Base-by-base conservation (phyloP, 2,888 invertebrate genomes). In the Chrysolina oricalcia region DNA sequence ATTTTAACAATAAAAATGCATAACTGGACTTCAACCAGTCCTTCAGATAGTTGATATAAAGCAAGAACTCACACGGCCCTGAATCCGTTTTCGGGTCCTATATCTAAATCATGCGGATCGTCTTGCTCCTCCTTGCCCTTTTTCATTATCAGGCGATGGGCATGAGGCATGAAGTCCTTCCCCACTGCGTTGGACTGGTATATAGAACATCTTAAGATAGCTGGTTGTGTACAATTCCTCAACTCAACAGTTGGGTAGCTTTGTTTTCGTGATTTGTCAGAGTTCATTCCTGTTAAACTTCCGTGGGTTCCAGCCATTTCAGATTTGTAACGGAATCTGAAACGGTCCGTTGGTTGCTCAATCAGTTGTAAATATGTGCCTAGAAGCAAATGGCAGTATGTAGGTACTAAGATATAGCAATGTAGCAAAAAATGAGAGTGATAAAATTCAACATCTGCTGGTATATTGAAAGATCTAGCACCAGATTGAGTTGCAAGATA, bases 271-370 rank as follows among this genome's bases (percentile, higher is more conserved):
- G 89, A 91, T 15, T 90, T 89, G 35, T 91, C 90, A 2, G 90
- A 90, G n/a, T 90, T 91, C 72, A 91, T 91, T 0, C 95, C 95
- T 17, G 92, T 91, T 6, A 96, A 89, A 80, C 94, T 94, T 0
- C 96, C 96, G 88, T 96, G 96, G 0, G 95, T 95, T 0, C 96
- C 96, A 72, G 93, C 92, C 96, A 96, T 96, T 90, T 96, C 96
- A 48, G 96, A 95, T 86, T 93, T 94, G 85, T 96, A 96, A 1
- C 96, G 91, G 86, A 96, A 96, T 70, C 96, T 90, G 86, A 96
- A 96, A 87, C 94, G 94, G 62, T 94, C 93, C 23, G 93, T 92
- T 0, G 96, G 96, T 82, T 96, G 93, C 80, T 94, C 94, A 0
- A 92, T 84, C 64, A 96, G 93, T 23, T 89, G 88, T 50, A 96